phyloP scores from a whole-genome alignment of 2,113 vertebrate genomes.

The Lipophrys pholis region DNA sequence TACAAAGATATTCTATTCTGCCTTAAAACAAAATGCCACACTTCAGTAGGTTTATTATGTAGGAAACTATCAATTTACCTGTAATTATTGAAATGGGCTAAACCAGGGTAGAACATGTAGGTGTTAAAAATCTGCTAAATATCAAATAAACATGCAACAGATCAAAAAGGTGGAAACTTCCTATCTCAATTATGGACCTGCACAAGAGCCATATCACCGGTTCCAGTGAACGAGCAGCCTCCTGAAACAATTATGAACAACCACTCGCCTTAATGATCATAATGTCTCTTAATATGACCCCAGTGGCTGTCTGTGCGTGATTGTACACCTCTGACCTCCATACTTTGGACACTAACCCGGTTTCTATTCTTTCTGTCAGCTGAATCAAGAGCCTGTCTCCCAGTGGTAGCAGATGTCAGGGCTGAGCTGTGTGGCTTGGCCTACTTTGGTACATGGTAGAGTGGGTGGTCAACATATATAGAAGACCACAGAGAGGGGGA shows the following conservation, averaged over 20 bases:
- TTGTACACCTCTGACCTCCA: conserved; percentile 30
- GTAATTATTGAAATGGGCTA: too few relatives aligned
- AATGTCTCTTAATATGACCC: conserved; percentile 34
- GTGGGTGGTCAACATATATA: background rate
- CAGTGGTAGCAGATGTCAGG: conserved; percentile 55
- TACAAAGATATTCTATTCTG: background rate
- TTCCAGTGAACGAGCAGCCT: background rate
- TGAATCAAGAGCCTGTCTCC: conserved; percentile 34
- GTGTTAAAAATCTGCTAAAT: conserved; percentile 1
- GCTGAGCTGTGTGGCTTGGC: conserved; percentile 23
- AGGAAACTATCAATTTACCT: too few relatives aligned
- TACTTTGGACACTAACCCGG: conserved; percentile 48
- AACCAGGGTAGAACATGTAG: too few relatives aligned
- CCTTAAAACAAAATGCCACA: background rate
- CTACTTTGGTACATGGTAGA: conserved; percentile 42
- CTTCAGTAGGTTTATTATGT: background rate
- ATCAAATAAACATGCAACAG: conserved; percentile 5
- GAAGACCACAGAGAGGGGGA: conserved; percentile 2
- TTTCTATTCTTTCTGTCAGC: conserved; percentile 51
- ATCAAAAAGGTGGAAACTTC: conserved; percentile 3
- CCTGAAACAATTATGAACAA: background rate
- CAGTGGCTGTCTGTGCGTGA: conserved; percentile 21
- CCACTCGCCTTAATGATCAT: conserved; percentile 11
- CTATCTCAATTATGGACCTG: background rate
- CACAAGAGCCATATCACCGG: background rate